phyloP scores from a whole-genome alignment of 2,888 invertebrate genomes.

The Ichneumoninae sp. region DNA sequence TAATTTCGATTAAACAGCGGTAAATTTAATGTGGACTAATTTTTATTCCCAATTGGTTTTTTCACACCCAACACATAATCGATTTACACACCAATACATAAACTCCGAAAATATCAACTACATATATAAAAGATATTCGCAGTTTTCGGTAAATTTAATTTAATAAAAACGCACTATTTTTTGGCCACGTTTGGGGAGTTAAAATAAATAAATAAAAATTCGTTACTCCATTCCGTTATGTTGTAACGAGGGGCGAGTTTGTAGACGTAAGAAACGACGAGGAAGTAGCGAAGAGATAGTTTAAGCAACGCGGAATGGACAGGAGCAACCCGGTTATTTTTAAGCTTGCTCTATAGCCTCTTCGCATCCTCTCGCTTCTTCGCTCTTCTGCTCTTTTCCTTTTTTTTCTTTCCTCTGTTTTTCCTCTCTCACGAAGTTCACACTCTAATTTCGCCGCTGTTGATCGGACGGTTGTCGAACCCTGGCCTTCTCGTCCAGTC shows the following conservation, averaged over 20 bases:
- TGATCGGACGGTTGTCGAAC: constrained; percentile 52
- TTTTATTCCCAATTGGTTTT: no score
- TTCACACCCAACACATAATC: no score
- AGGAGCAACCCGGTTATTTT: constrained; percentile 62
- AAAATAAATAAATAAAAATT: background rate
- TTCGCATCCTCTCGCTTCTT: constrained; percentile 53
- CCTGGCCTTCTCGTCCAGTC: background rate
- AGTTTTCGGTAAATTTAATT: background rate
- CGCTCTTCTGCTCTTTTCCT: constrained; percentile 25
- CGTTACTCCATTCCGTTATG: constrained; percentile 9
- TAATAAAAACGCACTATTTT: background rate
- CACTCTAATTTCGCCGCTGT: constrained; percentile 47
- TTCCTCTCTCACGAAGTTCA: constrained; percentile 40
- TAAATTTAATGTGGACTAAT: background rate
- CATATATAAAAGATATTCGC: no score
- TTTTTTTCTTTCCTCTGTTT: constrained; percentile 9
- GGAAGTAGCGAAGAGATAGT: constrained; percentile 29
- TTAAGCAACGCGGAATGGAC: constrained; percentile 58
- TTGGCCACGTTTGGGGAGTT: no score
- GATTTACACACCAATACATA: no score
- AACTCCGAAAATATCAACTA: no score
- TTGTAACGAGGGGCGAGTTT: constrained; percentile 41
- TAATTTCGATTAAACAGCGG: background rate
- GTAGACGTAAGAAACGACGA: constrained; percentile 32
- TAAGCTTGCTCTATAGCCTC: constrained; percentile 53